Evolutionary conservation across 2,797 vertebrate species (phyloP), one percentile per base, ranked within the genome.

Genomic region (Argyrosomus regius): DNA sequence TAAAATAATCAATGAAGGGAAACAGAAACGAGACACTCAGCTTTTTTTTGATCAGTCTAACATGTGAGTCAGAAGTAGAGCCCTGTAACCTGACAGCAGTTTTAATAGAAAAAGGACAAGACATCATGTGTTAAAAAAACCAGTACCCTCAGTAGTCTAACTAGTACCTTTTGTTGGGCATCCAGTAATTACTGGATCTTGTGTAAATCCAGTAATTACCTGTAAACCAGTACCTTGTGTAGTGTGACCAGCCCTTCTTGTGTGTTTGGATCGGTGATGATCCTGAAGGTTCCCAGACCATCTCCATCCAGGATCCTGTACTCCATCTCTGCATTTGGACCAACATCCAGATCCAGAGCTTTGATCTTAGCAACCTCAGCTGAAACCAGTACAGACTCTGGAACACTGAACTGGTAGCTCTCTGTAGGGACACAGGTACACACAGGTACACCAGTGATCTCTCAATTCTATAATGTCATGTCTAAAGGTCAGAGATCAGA

Each of bases 301-400:
- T 98, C 97, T 74, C 96, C 97, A 68, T 98, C 97, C 80, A 97
- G 94, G 87, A 98, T 96, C 84, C 95, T 96, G 90, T 98, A 98
- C 64, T 97, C 97, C 97, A 98, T 97, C 92, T 97, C 97, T 66
- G 97, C 97, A 9, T 98, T 98, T 13, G 90, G 71, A 73, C 97
- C 97, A 31, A 96, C 85, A 70, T 98, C 97, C 43, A 95, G 94
- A 91, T 98, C 97, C 2, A 95, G 92, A 72, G 97, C 97, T 94
- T 96, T 98, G 93, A 98, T 96, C 92, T 94, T 96, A 50, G 97
- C 97, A 10, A 98, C 96, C 45, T 96, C 95, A 0, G 96, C 95
- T n/a, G 95, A 91, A 68, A 96, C 86, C 0, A 94, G 95, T 66
- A 95, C 85, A 9, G 97, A 97, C 62, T 98, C 97, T 6, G 96